A percentile compares a stretch with the other conserved stretches of the same genome.
Conservation (phyloP, 2,888 invertebrate species). For the Troilus luridus region DNA sequence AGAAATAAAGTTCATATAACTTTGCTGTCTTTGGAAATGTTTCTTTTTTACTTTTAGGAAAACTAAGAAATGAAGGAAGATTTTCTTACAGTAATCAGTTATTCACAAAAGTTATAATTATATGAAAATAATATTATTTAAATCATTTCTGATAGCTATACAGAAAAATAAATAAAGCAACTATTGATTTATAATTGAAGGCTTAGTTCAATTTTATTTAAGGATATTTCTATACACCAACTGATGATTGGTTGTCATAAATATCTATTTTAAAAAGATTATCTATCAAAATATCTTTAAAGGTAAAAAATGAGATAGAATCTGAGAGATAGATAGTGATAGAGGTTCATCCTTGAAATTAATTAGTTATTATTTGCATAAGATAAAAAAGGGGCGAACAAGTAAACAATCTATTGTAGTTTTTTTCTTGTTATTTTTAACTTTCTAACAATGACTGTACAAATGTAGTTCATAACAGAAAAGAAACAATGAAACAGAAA, state of each 20-base stretch:
- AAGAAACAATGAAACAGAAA: background rate
- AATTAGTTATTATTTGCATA: background rate
- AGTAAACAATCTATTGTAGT: background rate
- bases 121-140: no score
- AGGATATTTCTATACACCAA: background rate
- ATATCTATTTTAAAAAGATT: background rate
- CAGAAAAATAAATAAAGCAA: no score
- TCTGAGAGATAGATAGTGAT: no score
- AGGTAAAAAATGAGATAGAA: conserved; percentile 4
- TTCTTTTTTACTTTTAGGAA: background rate
- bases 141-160: no score
- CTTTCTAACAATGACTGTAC: background rate
- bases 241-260: background rate
- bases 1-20: background rate
- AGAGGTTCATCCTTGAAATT: conserved; percentile 21
- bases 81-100: no score
- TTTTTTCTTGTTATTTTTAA: background rate
- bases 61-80: background rate
- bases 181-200: no score
- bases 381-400: background rate
- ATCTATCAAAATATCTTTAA: background rate
- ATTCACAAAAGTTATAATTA: no score
- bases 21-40: background rate
- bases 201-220: background rate
- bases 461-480: background rate